A percentile compares a stretch with the other conserved stretches of the same genome.
Evolutionary conservation across 2,888 invertebrate species (phyloP).

Genomic region (Oxycera nigricornis): DNA sequence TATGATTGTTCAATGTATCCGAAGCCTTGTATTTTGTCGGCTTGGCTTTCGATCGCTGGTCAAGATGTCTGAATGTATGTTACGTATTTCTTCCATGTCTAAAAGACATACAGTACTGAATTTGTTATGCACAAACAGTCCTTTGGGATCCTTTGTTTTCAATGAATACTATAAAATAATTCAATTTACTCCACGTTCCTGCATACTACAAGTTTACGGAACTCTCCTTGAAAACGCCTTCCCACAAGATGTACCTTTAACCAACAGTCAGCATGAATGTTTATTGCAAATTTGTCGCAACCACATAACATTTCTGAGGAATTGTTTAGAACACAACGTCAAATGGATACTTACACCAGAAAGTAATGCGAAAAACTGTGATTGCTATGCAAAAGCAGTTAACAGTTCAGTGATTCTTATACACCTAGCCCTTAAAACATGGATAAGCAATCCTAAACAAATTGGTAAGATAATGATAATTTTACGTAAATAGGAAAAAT

Average conservation of each 20-base stretch:
- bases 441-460: slow-evolving; percentile 43
- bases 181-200: slow-evolving; percentile 44
- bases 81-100: slow-evolving; percentile 16
- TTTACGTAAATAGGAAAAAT: not conserved
- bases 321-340: slow-evolving; percentile 31
- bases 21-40: slow-evolving; percentile 42
- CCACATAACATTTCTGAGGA: slow-evolving; percentile 41
- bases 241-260: slow-evolving; percentile 39
- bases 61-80: slow-evolving; percentile 31
- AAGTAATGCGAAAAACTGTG: slow-evolving; percentile 33
- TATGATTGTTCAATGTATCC: slow-evolving; percentile 38
- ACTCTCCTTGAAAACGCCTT: slow-evolving; percentile 41
- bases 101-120: slow-evolving; percentile 8
- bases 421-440: slow-evolving; percentile 45
- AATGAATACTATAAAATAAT: slow-evolving; percentile 47
- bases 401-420: slow-evolving; percentile 44
- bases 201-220: slow-evolving; percentile 44
- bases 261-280: slow-evolving; percentile 21
- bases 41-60: slow-evolving; percentile 34
- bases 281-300: slow-evolving; percentile 39
- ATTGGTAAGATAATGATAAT: slow-evolving; percentile 39
- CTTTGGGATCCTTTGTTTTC: slow-evolving; percentile 13
- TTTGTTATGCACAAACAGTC: slow-evolving; percentile 38
- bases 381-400: slow-evolving; percentile 44
- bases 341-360: slow-evolving; percentile 33